A percentile compares a stretch with the other conserved stretches of the same genome.
phyloP scores from a whole-genome alignment of 2,797 vertebrate species.

The Oryzias dopingdopingensis region DNA sequence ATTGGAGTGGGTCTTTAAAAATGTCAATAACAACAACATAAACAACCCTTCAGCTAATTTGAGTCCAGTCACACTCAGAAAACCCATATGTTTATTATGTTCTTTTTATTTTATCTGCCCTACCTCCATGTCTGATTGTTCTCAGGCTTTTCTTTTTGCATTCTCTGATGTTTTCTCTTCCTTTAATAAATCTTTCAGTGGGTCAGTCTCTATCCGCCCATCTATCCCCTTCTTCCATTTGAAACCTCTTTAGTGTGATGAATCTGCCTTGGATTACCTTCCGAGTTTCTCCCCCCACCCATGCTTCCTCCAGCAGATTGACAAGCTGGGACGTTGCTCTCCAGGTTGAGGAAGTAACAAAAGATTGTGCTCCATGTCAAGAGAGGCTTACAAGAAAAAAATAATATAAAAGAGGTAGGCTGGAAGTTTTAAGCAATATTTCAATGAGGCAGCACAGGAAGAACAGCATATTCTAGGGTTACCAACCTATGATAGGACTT shows the following conservation, averaged over 20 bases:
- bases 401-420: neutral
- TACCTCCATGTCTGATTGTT: neutral
- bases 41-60: slow-evolving; percentile 1
- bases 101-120: neutral
- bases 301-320: neutral
- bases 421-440: slow-evolving; percentile 15
- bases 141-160: neutral
- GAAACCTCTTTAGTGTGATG: slow-evolving; percentile 22
- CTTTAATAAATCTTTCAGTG: slow-evolving; percentile 5
- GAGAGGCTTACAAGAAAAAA: slow-evolving; percentile 6
- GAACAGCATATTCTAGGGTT: no score
- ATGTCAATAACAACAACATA: neutral
- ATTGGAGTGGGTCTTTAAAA: neutral
- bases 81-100: neutral
- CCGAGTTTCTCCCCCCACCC: neutral
- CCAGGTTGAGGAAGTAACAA: slow-evolving; percentile 10
- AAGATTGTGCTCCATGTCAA: slow-evolving; percentile 14
- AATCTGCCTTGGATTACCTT: slow-evolving; percentile 42
- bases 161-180: slow-evolving; percentile 2
- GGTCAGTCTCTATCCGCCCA: slow-evolving; percentile 1
- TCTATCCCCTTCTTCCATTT: slow-evolving; percentile 19
- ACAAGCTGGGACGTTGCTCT: slow-evolving; percentile 7
- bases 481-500: no score
- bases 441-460: neutral
- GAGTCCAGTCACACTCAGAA: slow-evolving; percentile 1